Percentiles rank a stretch among this genome's conserved stretches.
phyloP scores from a whole-genome alignment of 2,113 vertebrate species.

The Pseudopipra pipra region DNA sequence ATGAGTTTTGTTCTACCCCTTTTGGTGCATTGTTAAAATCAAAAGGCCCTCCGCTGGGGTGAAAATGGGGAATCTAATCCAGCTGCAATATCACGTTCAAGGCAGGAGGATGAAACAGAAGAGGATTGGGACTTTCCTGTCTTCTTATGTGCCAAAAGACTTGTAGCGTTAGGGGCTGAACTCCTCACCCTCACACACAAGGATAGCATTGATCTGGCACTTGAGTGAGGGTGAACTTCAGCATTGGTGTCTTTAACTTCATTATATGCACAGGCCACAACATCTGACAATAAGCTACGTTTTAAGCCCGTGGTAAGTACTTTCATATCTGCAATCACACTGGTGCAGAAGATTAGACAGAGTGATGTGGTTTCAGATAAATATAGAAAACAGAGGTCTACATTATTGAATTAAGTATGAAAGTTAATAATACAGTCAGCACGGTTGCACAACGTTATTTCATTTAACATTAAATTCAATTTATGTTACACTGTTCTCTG shows the following conservation, averaged over 20 bases:
- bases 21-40: not conserved
- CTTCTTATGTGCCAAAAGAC: not conserved
- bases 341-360: not conserved
- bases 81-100: not conserved
- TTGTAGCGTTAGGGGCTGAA: not conserved
- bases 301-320: not conserved
- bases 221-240: not conserved
- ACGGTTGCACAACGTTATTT: not conserved
- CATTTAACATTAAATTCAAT: conserved; percentile 52
- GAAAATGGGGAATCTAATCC: not conserved
- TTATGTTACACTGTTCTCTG: conserved; percentile 5
- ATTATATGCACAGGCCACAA: not conserved
- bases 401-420: conserved; percentile 25
- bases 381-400: not conserved
- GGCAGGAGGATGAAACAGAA: not conserved
- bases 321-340: not conserved
- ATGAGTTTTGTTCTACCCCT: not conserved
- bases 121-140: not conserved
- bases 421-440: conserved; percentile 43
- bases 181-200: not conserved
- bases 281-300: not conserved
- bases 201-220: not conserved
- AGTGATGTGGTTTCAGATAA: not conserved
- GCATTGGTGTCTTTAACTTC: not conserved
- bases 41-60: fast-evolving